A percentile compares a stretch with the other conserved stretches of the same genome.
Conservation (phyloP, 2,113 vertebrate species). For the Atractosteus spatula region DNA sequence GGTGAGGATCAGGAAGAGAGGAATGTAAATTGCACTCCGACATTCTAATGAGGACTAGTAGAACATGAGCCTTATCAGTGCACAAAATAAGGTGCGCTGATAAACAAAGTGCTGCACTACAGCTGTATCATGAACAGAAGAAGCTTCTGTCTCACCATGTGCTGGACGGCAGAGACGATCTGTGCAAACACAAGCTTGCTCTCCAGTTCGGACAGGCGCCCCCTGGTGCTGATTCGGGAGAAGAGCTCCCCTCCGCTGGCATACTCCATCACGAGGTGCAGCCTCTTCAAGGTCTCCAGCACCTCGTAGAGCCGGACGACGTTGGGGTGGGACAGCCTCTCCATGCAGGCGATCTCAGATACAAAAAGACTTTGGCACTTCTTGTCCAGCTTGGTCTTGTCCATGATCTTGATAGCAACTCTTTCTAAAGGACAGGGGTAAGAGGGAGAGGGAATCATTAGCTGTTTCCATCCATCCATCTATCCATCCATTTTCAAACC, state of each 20-base stretch:
- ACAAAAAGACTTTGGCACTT: slow-evolving; percentile 36
- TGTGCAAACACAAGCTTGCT: slow-evolving; percentile 66
- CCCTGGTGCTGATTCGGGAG: slow-evolving; percentile 58
- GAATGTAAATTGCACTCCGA: background rate
- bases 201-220: slow-evolving; percentile 61
- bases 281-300: slow-evolving; percentile 57
- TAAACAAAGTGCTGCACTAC: too few relatives aligned
- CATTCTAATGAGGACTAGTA: too few relatives aligned
- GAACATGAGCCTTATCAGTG: too few relatives aligned
- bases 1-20: background rate
- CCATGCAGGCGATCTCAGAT: slow-evolving; percentile 64
- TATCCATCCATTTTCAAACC: too few relatives aligned
- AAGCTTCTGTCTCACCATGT: slow-evolving; percentile 55
- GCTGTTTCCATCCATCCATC: too few relatives aligned
- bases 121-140: background rate
- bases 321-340: slow-evolving; percentile 66
- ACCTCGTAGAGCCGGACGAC: slow-evolving; percentile 67
- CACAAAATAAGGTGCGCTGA: too few relatives aligned
- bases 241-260: slow-evolving; percentile 64
- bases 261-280: slow-evolving; percentile 69
- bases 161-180: slow-evolving; percentile 61
- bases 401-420: slow-evolving; percentile 69
- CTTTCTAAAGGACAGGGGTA: slow-evolving; percentile 43
- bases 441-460: background rate
- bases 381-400: slow-evolving; percentile 53